Percentiles rank a stretch among this genome's conserved stretches.
Conservation (phyloP, 1,140 invertebrate genomes). For the Cherax destructor region DNA sequence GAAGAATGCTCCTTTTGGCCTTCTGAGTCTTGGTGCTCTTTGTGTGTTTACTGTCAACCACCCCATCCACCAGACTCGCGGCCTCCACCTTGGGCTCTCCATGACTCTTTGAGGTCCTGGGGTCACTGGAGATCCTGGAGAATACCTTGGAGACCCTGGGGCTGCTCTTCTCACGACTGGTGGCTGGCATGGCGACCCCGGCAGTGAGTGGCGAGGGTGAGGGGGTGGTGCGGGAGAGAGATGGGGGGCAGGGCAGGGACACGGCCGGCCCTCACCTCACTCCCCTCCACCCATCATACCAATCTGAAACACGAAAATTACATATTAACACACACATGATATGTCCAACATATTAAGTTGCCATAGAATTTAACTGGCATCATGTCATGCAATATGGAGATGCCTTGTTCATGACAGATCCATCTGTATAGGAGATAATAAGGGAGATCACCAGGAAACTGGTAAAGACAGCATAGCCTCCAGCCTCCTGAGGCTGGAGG, state of each 20-base stretch:
- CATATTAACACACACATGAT: not conserved
- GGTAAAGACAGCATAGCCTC: too few relatives aligned
- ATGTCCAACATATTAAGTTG: too few relatives aligned
- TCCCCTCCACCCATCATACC: slow-evolving; percentile 50
- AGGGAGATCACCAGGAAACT: too few relatives aligned
- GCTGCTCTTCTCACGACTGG: slow-evolving; percentile 45
- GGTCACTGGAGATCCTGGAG: slow-evolving; percentile 30
- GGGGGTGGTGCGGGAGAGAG: not conserved
- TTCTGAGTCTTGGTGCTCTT: slow-evolving; percentile 42
- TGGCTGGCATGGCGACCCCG: slow-evolving; percentile 35
- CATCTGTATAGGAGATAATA: too few relatives aligned
- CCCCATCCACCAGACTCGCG: not conserved
- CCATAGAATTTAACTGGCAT: too few relatives aligned
- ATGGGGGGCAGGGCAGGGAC: slow-evolving; percentile 7
- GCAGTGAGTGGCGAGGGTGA: not conserved
- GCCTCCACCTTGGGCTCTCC: slow-evolving; percentile 23
- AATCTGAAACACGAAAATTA: not conserved
- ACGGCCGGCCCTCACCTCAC: slow-evolving; percentile 22
- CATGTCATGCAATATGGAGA: too few relatives aligned
- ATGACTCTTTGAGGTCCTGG: slow-evolving; percentile 2
- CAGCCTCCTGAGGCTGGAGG: too few relatives aligned
- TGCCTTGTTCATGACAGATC: too few relatives aligned
- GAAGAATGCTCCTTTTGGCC: slow-evolving; percentile 46
- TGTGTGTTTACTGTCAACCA: not conserved
- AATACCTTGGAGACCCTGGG: slow-evolving; percentile 48